A percentile compares a stretch with the other conserved stretches of the same genome.
Evolutionary conservation across 2,797 vertebrate genomes (phyloP).

Genomic region (Delichon dasypus): DNA sequence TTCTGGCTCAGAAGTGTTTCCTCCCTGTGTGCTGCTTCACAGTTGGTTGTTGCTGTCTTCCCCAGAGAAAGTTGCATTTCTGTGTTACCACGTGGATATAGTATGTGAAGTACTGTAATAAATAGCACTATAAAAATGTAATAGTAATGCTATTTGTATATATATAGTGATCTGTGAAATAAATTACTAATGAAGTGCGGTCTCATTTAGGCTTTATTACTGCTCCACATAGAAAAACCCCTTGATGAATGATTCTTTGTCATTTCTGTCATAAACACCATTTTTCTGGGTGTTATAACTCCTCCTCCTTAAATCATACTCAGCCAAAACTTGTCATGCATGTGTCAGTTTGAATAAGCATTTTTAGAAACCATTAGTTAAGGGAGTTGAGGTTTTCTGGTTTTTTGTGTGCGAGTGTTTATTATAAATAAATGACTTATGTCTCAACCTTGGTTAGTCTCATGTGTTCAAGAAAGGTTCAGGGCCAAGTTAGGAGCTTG

Average conservation of each 20-base stretch:
- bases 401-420: constrained; percentile 1
- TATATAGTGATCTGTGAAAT: constrained; percentile 70
- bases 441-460: background rate
- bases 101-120: constrained; percentile 49
- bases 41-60: background rate
- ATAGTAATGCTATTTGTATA: constrained; percentile 61
- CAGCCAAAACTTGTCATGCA: constrained; percentile 46
- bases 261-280: constrained; percentile 66
- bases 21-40: background rate
- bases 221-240: constrained; percentile 45
- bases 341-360: constrained; percentile 59
- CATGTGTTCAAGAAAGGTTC: background rate
- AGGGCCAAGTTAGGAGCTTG: background rate
- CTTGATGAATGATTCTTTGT: constrained; percentile 72
- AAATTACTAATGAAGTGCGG: constrained; percentile 71
- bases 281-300: constrained; percentile 64
- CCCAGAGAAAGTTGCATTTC: constrained; percentile 4
- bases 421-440: constrained; percentile 8
- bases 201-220: constrained; percentile 72
- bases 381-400: constrained; percentile 18
- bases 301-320: constrained; percentile 25
- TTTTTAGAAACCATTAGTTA: constrained; percentile 61
- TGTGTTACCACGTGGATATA: constrained; percentile 8
- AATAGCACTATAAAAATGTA: constrained; percentile 57
- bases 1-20: background rate